Conservation (phyloP, 1,140 invertebrate genomes). For the Drosophila miranda region DNA sequence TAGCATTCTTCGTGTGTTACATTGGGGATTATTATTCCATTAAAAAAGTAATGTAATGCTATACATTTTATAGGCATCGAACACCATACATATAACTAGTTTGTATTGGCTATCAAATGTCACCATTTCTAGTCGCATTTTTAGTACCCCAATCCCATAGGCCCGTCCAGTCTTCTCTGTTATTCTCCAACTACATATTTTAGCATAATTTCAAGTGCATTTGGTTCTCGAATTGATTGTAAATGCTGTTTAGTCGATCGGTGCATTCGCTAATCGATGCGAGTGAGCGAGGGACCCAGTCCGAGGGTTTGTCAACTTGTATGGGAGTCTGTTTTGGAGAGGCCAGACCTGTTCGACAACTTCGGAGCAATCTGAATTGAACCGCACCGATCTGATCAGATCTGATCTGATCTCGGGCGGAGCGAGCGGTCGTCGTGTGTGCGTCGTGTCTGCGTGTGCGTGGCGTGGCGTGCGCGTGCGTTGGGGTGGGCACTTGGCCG, state of each 20-base stretch:
- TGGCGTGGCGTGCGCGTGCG: slow-evolving; percentile 51
- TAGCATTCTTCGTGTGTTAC: too few relatives aligned
- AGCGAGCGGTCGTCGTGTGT: not conserved
- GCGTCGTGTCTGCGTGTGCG: not conserved
- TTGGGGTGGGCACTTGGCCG: slow-evolving; percentile 64
- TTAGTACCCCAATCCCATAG: too few relatives aligned
- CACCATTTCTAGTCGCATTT: too few relatives aligned
- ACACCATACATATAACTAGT: too few relatives aligned
- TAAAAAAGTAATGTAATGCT: too few relatives aligned
- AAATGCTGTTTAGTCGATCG: slow-evolving; percentile 12
- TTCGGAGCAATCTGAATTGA: slow-evolving; percentile 38
- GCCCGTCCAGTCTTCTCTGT: too few relatives aligned
- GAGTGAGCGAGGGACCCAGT: slow-evolving; percentile 4
- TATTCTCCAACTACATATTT: slow-evolving; percentile 1
- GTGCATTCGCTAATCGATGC: slow-evolving; percentile 49
- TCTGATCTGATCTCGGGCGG: slow-evolving; percentile 29
- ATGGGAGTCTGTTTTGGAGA: slow-evolving; percentile 15
- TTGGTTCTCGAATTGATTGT: slow-evolving; percentile 40
- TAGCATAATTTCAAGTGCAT: slow-evolving; percentile 62
- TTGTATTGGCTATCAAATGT: too few relatives aligned
- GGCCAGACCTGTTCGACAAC: slow-evolving; percentile 56
- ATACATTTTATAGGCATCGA: too few relatives aligned
- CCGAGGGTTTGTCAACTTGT: slow-evolving; percentile 40
- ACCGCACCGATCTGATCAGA: slow-evolving; percentile 14
- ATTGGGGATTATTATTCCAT: too few relatives aligned